Conservation (phyloP, 1,140 invertebrate genomes). For the Conus ventricosus region DNA sequence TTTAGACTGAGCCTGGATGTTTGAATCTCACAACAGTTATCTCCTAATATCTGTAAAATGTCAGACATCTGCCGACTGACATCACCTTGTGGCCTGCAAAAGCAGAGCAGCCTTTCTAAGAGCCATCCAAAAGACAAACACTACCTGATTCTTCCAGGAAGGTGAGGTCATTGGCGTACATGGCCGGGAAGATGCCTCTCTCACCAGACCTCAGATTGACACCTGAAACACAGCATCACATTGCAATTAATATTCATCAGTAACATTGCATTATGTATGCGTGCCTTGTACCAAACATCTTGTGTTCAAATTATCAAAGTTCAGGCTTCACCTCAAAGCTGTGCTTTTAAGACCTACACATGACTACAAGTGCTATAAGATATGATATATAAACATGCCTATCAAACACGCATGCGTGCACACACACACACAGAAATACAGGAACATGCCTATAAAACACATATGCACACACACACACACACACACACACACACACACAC, state of each 20-base stretch:
- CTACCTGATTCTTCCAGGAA: conserved; percentile 93
- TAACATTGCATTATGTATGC: too few relatives aligned
- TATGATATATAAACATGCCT: background rate
- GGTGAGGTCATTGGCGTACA: conserved; percentile 97
- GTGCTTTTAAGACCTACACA: too few relatives aligned
- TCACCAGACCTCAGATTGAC: conserved; percentile 94
- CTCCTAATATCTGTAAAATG: too few relatives aligned
- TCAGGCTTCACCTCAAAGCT: background rate
- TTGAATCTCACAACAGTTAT: too few relatives aligned
- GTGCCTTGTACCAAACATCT: too few relatives aligned
- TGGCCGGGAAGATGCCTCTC: conserved; percentile 97
- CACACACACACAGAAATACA: background rate
- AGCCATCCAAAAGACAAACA: conserved; percentile 1
- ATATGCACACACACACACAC: background rate
- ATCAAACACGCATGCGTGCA: background rate
- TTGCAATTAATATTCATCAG: background rate
- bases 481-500: background rate
- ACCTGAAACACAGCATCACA: conserved; percentile 77
- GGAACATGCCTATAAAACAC: background rate
- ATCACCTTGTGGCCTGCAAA: too few relatives aligned
- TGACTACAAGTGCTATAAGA: too few relatives aligned
- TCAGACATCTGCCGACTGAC: too few relatives aligned
- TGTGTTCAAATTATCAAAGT: too few relatives aligned
- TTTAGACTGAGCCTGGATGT: too few relatives aligned
- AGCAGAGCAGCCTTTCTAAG: too few relatives aligned